Percentiles rank a stretch among this genome's conserved stretches.
These are phyloP conservation scores for Hemaris fuciformis DNA, from an alignment of 2,888 invertebrate genomes.

Conservation along the genomic window DNA sequence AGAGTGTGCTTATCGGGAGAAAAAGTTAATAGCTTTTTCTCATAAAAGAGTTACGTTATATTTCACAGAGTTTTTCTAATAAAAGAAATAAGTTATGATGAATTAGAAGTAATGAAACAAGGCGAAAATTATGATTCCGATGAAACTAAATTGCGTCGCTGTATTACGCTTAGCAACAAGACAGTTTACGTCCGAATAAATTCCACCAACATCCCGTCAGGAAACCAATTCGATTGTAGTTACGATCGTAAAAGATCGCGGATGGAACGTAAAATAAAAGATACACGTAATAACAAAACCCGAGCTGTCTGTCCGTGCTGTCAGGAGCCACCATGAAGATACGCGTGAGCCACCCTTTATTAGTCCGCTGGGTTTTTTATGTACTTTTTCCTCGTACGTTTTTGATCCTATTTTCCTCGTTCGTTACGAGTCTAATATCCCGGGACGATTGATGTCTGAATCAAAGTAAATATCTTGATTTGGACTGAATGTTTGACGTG, in stretches of 20 bases:
- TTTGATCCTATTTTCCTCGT: constrained; percentile 4
- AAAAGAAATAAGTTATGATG: too few relatives aligned
- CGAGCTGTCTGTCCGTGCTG: neutral
- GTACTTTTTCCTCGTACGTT: constrained; percentile 5
- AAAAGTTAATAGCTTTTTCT: too few relatives aligned
- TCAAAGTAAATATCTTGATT: constrained; percentile 7
- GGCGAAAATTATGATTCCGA: too few relatives aligned
- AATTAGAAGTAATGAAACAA: too few relatives aligned
- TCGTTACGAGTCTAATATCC: neutral
- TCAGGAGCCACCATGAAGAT: neutral
- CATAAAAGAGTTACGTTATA: too few relatives aligned
- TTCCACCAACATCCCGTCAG: too few relatives aligned
- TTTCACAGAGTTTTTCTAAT: too few relatives aligned
- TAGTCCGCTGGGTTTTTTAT: neutral
- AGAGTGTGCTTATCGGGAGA: too few relatives aligned
- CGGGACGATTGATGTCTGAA: constrained; percentile 1
- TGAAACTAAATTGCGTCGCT: too few relatives aligned
- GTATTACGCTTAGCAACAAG: too few relatives aligned
- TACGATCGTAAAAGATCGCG: neutral
- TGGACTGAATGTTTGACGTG: neutral
- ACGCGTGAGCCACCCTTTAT: neutral
- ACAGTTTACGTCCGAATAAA: too few relatives aligned
- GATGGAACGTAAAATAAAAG: neutral
- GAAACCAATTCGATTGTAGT: neutral
- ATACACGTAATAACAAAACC: neutral